phyloP scores from a whole-genome alignment of 1,140 invertebrate species.

The Ostrea denselamellosa region DNA sequence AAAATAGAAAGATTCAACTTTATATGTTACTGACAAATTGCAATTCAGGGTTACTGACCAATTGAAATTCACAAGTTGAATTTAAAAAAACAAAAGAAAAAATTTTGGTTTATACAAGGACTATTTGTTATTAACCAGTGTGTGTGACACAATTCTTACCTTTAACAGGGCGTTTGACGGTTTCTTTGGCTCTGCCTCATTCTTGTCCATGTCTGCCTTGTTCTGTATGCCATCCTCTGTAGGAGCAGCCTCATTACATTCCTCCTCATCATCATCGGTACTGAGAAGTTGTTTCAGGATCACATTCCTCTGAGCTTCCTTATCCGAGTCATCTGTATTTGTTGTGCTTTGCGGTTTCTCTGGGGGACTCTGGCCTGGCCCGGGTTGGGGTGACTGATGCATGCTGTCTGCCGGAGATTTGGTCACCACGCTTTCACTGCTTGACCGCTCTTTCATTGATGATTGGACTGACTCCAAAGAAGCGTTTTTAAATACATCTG shows the following conservation, averaged over 20 bases:
- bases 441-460: conserved; percentile 45
- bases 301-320: conserved; percentile 76
- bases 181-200: conserved; percentile 76
- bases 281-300: conserved; percentile 90
- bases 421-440: conserved; percentile 43
- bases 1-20: no score
- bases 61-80: no score
- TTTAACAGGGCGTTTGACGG: conserved; percentile 86
- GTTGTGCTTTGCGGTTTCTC: conserved; percentile 79
- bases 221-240: conserved; percentile 72
- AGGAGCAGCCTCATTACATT: conserved; percentile 50
- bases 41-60: no score
- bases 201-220: conserved; percentile 71
- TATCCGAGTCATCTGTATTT: conserved; percentile 77
- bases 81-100: no score
- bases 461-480: conserved; percentile 30
- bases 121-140: no score
- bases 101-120: no score
- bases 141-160: conserved; percentile 79
- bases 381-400: conserved; percentile 82
- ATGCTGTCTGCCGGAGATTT: conserved; percentile 76
- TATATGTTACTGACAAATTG: no score
- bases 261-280: conserved; percentile 75
- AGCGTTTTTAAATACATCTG: background rate
- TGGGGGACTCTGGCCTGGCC: conserved; percentile 77